Evolutionary conservation across 2,888 invertebrate species (phyloP), one percentile per base, ranked within the genome.

Genomic region (Steromphala cineraria): DNA sequence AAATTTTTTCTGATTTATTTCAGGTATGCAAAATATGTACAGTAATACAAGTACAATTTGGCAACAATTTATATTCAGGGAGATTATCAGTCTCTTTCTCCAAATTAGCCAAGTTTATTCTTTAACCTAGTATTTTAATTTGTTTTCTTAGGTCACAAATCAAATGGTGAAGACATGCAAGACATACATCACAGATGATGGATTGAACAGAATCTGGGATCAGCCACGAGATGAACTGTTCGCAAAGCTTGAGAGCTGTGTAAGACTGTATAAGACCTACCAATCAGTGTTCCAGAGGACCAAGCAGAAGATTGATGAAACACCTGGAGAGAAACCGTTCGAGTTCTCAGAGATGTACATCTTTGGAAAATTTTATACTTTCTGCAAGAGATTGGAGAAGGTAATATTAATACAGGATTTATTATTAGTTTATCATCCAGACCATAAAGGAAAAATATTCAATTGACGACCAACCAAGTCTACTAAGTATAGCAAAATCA

Each of bases 231-330:
- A 85, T 40, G 87, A 86, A 15, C 80, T 92, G 17, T 82, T 90
- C 36, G 82, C 84, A 52, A 92, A 90, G 81, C 87, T 92, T 95
- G 95, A 94, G 96, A 89, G 92, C 82, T 94, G 94, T 82, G 89
- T 92, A 53, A 86, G 89, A 52, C 92, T 96, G 7, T 95, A 95
- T 86, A 92, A 95, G 55, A 94, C 94, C 76, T 96, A 96, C 85
- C 94, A 95, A 85, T 93, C 94, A 53, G 94, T 94, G 80, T 96
- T 95, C 87, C 94, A 94, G 81, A 94, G 94, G 96, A 89, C 90
- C 4, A 92, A 92, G 79, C 81, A 89, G 81, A 89, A 90, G 79
- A 90, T 92, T 78, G 91, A 91, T 67, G 83, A 86, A 52, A 89
- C 86, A 13, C 90, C 90, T 21, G 90, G 87, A 21, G 92, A 92